phyloP scores from a whole-genome alignment of 2,888 invertebrate species.

The Oegoconia quadripuncta region DNA sequence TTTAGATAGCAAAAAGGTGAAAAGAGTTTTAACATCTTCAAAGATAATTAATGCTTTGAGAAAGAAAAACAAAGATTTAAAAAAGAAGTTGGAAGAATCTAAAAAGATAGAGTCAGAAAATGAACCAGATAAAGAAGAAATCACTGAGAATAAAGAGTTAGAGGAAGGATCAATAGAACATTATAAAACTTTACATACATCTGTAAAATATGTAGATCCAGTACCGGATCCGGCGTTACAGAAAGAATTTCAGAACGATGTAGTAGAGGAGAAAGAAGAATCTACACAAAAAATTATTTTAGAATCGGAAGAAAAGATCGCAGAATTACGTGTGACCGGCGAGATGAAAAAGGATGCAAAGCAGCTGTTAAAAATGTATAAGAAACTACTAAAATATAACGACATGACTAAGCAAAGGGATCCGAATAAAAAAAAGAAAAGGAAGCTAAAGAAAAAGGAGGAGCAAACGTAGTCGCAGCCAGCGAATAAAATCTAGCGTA shows the following conservation, averaged over 20 bases:
- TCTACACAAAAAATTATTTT: constrained; percentile 20
- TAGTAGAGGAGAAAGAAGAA: constrained; percentile 17
- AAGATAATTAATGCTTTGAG: constrained; percentile 80
- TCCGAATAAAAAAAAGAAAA: constrained; percentile 57
- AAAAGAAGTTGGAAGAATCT: constrained; percentile 53
- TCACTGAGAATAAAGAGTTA: constrained; percentile 27
- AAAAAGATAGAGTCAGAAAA: constrained; percentile 25
- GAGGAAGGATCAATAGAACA: constrained; percentile 77
- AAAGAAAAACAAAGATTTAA: constrained; percentile 75
- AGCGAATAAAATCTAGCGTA: no score
- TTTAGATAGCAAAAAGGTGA: constrained; percentile 79
- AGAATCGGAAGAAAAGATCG: constrained; percentile 13
- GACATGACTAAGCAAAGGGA: constrained; percentile 49
- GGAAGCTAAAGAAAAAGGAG: constrained; percentile 29
- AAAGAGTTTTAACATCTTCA: constrained; percentile 74
- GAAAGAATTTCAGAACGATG: constrained; percentile 17
- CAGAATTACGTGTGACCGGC: constrained; percentile 23
- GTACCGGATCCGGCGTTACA: constrained; percentile 31
- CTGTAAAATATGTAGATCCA: constrained; percentile 58
- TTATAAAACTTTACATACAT: constrained; percentile 66
- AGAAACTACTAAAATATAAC: constrained; percentile 61
- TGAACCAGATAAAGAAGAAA: constrained; percentile 25
- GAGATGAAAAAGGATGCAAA: constrained; percentile 69
- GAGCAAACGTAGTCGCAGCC: no score
- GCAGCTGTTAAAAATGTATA: constrained; percentile 69